phyloP scores from a whole-genome alignment of 2,888 invertebrate species.

The Tenthredo amoena region DNA sequence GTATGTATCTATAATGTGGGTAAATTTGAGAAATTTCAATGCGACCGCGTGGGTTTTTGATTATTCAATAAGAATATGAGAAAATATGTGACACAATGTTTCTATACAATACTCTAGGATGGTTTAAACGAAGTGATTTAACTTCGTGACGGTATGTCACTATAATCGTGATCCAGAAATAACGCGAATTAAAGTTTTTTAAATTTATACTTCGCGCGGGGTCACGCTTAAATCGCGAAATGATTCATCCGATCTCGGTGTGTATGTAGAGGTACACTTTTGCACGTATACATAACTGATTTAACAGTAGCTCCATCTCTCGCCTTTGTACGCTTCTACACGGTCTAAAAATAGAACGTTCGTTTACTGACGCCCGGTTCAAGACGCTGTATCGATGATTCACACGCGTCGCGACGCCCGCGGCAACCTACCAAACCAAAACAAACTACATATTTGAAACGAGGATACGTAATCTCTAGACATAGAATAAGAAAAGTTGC shows the following conservation, averaged over 20 bases:
- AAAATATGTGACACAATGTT: neutral
- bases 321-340: neutral
- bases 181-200: neutral
- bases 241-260: neutral
- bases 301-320: conserved; percentile 2
- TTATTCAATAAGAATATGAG: neutral
- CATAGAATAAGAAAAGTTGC: neutral
- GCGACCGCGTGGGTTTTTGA: neutral
- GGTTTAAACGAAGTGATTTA: neutral
- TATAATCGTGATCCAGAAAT: neutral
- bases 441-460: neutral
- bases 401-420: neutral
- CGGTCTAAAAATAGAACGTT: conserved; percentile 26
- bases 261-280: neutral
- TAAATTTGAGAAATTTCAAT: neutral
- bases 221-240: neutral
- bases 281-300: neutral
- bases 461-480: neutral
- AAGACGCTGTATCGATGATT: conserved; percentile 39
- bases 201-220: neutral
- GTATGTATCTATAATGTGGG: neutral
- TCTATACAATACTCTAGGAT: neutral
- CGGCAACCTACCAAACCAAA: neutral
- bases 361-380: conserved; percentile 19
- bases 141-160: neutral